Base-by-base conservation (phyloP, 2,888 invertebrate genomes). In the Rotaria magnacalcarata region DNA sequence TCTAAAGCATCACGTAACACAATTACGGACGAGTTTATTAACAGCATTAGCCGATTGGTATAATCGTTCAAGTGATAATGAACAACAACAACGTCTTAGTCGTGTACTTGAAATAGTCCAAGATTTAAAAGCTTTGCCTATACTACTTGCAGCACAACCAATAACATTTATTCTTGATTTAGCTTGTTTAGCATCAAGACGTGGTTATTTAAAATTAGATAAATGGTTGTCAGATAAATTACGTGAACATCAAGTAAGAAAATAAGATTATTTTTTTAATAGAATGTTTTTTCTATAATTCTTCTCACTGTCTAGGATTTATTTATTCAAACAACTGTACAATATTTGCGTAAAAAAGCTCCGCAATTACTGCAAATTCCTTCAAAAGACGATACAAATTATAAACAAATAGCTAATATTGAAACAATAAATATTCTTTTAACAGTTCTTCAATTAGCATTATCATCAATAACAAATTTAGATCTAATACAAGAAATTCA, bases 181-280 rank as follows among this genome's bases (percentile, higher is more conserved):
- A 89, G 98, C 99, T 0, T 99, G 98, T 90, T 92, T 99, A 87
- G 99, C 99, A 0, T 97, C 98, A 0, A 93, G 98, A 85, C 93
- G 98, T 87, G 99, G 98, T 91, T 99, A 97, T 91, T 93, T 99
- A 21, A 99, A 99, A 90, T 92, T 99, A 41, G 99, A 99, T 91
- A 99, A 99, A 91, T 99, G 99, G 98, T 92, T 99, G 21, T 94
- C 95, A 0, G 99, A 99, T 90, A 98, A 99, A 92, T 95, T 98
- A 87, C 93, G 95, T 88, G 97, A 97, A 89, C 96, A 97, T 91
- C 96, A 96, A 34, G 97, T 92, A 88, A 95, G 14, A 50, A 58
- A 47, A 24, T 41, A 27, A 84, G 0, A n/a, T 56, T 34, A 14
- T 75, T 47, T 10, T 47, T 47, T 47, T 47, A 47, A 47, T 21